Conservation (phyloP, 2,797 vertebrate genomes). For the Ctenochaetus hawaiiensis region DNA sequence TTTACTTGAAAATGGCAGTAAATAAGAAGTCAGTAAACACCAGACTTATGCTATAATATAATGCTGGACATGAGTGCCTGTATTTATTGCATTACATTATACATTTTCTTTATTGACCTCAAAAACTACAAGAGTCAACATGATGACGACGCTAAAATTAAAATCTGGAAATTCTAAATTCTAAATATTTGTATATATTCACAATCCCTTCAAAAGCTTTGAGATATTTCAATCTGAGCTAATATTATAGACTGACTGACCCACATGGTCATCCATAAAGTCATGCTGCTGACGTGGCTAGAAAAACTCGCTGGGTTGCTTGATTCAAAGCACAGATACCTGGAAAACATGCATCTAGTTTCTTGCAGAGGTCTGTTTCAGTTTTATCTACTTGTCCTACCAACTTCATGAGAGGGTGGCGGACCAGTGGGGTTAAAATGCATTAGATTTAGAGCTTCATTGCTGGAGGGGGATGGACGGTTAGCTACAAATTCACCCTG, state of each 20-base stretch:
- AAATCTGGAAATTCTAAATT: too few relatives aligned
- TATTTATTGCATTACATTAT: neutral
- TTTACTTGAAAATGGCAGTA: too few relatives aligned
- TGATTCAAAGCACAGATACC: neutral
- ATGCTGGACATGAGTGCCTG: too few relatives aligned
- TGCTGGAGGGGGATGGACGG: slow-evolving; percentile 52
- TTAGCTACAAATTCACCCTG: slow-evolving; percentile 66
- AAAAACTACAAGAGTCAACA: too few relatives aligned
- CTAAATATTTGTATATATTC: neutral
- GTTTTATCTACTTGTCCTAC: slow-evolving; percentile 39
- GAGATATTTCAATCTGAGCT: neutral
- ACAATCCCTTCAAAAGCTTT: neutral
- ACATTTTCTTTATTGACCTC: neutral
- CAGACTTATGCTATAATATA: neutral
- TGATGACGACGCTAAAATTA: too few relatives aligned
- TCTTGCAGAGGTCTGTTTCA: neutral
- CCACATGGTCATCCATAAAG: neutral
- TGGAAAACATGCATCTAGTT: neutral
- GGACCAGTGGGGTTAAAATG: slow-evolving; percentile 29
- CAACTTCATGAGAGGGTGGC: slow-evolving; percentile 20
- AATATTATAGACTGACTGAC: neutral
- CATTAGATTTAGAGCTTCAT: slow-evolving; percentile 65
- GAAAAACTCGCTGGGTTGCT: neutral
- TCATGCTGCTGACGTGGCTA: neutral
- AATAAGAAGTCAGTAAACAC: neutral